phyloP scores from a whole-genome alignment of 2,888 invertebrate genomes.

The Pyrrhosoma nymphula region DNA sequence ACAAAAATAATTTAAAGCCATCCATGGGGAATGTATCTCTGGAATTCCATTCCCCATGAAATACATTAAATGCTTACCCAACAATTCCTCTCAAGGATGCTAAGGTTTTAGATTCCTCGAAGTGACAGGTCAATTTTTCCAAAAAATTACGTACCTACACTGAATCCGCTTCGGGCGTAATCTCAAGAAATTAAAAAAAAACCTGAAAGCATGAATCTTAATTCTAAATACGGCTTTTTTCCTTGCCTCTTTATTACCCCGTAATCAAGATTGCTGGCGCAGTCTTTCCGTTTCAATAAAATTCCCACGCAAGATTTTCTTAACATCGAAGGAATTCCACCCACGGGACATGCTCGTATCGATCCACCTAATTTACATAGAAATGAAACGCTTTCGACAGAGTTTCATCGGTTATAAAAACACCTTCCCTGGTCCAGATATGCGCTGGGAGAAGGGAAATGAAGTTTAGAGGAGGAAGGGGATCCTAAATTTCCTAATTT shows the following conservation, averaged over 20 bases:
- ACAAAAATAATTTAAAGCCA: no score
- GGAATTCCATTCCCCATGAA: no score
- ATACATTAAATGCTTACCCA: no score
- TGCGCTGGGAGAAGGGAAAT: neutral
- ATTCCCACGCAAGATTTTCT: neutral
- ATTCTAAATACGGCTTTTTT: neutral
- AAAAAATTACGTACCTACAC: neutral
- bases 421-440: slow-evolving; percentile 38
- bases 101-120: no score
- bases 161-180: neutral
- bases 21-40: no score
- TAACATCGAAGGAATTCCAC: slow-evolving; percentile 19
- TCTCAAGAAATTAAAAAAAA: neutral
- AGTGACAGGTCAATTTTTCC: neutral
- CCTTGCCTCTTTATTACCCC: neutral
- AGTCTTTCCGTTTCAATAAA: slow-evolving; percentile 26
- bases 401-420: slow-evolving; percentile 60
- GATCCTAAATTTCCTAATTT: slow-evolving; percentile 43
- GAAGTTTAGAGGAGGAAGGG: neutral
- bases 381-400: slow-evolving; percentile 48
- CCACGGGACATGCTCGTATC: slow-evolving; percentile 18
- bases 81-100: no score
- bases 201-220: neutral
- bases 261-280: neutral
- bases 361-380: slow-evolving; percentile 52